Evolutionary conservation across 2,797 vertebrate genomes (phyloP).

Genomic region (Rhadinocentrus ornatus): DNA sequence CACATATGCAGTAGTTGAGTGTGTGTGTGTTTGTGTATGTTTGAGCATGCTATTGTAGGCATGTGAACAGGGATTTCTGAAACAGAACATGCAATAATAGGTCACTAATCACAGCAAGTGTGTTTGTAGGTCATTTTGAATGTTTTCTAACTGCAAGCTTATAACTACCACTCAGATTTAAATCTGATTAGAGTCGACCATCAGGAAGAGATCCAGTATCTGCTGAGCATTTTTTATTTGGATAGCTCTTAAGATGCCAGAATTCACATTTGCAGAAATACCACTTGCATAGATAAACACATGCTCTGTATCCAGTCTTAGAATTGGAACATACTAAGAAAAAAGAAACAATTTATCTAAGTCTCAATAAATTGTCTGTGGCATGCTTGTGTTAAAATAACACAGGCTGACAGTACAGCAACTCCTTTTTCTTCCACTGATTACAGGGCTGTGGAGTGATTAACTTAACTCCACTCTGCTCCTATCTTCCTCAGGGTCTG

Average conservation of each 20-base stretch:
- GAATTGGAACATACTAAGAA: neutral
- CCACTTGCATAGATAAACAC: neutral
- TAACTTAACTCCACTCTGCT: neutral
- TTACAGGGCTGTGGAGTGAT: neutral
- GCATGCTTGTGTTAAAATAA: neutral
- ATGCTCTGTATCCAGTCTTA: neutral
- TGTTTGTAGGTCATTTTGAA: conserved; percentile 23
- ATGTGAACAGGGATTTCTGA: neutral
- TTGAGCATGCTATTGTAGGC: neutral
- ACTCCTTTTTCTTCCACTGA: neutral
- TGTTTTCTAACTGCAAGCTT: conserved; percentile 42
- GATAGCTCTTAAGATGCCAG: neutral
- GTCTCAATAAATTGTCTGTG: neutral
- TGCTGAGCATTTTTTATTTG: conserved; percentile 33
- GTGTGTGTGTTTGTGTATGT: neutral
- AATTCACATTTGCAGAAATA: conserved; percentile 7
- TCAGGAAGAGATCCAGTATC: conserved; percentile 51
- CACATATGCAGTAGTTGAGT: neutral
- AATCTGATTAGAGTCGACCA: conserved; percentile 53
- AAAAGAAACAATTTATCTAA: neutral
- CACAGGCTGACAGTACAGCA: neutral
- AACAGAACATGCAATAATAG: conserved; percentile 1
- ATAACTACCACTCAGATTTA: too few relatives aligned
- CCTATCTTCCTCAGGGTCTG: neutral
- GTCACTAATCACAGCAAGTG: conserved; percentile 11